Conservation (phyloP, 2,888 invertebrate species). For the Callyntrura guangdongensis region DNA sequence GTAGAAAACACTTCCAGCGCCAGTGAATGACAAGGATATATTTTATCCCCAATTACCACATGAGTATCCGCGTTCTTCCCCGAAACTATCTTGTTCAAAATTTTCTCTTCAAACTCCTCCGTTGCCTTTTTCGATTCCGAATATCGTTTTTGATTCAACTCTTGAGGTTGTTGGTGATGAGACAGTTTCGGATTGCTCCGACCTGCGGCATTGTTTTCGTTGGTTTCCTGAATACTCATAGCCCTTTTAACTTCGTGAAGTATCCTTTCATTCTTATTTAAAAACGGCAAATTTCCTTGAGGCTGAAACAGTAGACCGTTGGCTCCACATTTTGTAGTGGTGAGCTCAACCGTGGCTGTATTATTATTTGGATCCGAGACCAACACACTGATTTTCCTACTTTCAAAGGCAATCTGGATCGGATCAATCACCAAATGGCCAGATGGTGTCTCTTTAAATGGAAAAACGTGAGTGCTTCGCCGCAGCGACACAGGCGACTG, state of each 20-base stretch:
- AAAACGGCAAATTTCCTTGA: background rate
- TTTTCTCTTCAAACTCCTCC: slow-evolving; percentile 75
- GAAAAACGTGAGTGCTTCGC: slow-evolving; percentile 69
- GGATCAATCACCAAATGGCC: slow-evolving; percentile 78
- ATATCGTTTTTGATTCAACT: slow-evolving; percentile 54
- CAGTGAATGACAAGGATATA: slow-evolving; percentile 82
- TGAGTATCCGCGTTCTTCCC: slow-evolving; percentile 83
- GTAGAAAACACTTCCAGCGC: slow-evolving; percentile 81
- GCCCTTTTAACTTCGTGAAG: slow-evolving; percentile 58
- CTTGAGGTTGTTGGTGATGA: background rate
- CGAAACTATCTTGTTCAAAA: slow-evolving; percentile 76
- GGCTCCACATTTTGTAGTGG: slow-evolving; percentile 19
- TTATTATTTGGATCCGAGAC: slow-evolving; percentile 76
- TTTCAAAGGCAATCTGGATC: slow-evolving; percentile 80
- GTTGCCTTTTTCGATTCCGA: slow-evolving; percentile 63
- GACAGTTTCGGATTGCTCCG: background rate
- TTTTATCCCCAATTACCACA: slow-evolving; percentile 78
- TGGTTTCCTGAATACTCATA: slow-evolving; percentile 62
- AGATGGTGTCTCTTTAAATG: slow-evolving; percentile 73
- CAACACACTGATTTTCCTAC: slow-evolving; percentile 79
- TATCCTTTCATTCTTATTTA: slow-evolving; percentile 52
- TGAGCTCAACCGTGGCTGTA: slow-evolving; percentile 35
- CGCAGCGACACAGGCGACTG: background rate
- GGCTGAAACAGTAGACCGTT: background rate
- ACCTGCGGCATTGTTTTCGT: background rate